Percentiles rank a stretch among this genome's conserved stretches.
Conservation (phyloP, 2,113 vertebrate species). For the Toxostoma redivivum region DNA sequence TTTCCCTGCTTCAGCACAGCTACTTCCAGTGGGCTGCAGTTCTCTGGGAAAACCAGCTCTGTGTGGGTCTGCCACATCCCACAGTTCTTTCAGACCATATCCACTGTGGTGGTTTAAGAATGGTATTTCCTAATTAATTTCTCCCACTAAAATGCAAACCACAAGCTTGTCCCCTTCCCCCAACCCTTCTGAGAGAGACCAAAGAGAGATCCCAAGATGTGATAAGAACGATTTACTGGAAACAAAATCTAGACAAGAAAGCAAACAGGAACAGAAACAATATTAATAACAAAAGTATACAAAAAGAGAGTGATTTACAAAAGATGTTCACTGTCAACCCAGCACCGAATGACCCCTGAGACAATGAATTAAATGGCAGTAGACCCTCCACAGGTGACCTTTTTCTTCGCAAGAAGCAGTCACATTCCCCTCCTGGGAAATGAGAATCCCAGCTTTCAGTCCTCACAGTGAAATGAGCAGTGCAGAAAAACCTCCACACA, state of each 20-base stretch:
- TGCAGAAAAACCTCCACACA: not conserved
- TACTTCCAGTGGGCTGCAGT: not conserved
- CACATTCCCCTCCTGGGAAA: fast-evolving
- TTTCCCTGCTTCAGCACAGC: not conserved
- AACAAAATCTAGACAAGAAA: not conserved
- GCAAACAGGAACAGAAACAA: not conserved
- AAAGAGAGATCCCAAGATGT: fast-evolving
- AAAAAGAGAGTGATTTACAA: not conserved
- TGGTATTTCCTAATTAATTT: not conserved
- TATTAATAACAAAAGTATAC: not conserved
- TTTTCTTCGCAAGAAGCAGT: not conserved
- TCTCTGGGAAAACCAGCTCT: not conserved
- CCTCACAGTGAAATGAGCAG: no score
- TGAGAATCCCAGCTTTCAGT: no score
- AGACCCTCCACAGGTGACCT: not conserved
- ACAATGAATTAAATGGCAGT: not conserved
- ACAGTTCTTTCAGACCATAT: not conserved
- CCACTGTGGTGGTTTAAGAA: not conserved
- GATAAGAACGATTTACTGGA: not conserved
- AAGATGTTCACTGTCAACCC: not conserved
- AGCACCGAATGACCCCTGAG: fast-evolving
- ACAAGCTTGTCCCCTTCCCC: no score
- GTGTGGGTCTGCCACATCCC: not conserved
- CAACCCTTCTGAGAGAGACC: not conserved
- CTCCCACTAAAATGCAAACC: not conserved